Conservation (phyloP, 2,113 vertebrate species). For the Redunca redunca region DNA sequence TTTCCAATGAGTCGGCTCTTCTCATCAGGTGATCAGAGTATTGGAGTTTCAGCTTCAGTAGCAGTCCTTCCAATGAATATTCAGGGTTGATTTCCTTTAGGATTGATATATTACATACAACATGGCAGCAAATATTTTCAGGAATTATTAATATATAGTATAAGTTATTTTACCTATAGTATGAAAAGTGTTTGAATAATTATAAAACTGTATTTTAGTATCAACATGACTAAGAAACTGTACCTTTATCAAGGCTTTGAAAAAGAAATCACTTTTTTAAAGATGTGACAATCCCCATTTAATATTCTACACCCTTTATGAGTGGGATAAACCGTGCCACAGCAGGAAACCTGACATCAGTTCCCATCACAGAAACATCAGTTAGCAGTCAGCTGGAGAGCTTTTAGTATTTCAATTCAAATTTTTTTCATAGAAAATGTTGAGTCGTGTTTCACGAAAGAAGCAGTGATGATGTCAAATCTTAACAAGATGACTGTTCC, state of each 20-base stretch:
- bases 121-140: neutral
- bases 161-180: neutral
- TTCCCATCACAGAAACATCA: constrained; percentile 9
- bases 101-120: neutral
- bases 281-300: neutral
- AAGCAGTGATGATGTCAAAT: neutral
- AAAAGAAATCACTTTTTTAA: neutral
- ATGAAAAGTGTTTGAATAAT: neutral
- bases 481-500: neutral
- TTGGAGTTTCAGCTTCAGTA: neutral
- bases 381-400: neutral
- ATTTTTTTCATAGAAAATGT: constrained; percentile 3
- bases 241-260: neutral
- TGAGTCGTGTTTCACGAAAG: neutral
- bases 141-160: neutral
- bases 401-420: constrained; percentile 22
- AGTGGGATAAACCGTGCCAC: neutral
- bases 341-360: constrained; percentile 4
- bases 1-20: neutral
- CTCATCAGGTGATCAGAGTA: neutral
- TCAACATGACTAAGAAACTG: neutral
- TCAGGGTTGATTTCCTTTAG: neutral
- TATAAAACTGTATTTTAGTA: neutral
- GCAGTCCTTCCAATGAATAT: neutral
- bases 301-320: neutral